Evolutionary conservation across 2,113 vertebrate species (phyloP).

Genomic region (Triplophysa dalaica): DNA sequence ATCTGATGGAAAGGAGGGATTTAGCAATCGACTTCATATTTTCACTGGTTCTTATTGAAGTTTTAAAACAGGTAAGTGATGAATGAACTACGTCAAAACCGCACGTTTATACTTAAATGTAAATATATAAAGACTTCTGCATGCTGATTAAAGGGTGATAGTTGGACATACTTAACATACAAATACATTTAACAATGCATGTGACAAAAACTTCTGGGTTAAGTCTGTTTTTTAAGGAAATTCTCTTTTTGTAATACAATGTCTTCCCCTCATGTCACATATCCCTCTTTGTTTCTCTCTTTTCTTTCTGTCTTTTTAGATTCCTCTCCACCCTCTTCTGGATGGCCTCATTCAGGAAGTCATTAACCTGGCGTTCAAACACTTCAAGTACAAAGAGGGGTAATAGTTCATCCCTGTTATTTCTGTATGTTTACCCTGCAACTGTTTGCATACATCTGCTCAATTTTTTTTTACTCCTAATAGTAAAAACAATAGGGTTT

Average conservation of each 20-base stretch:
- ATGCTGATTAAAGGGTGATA: too few species aligned
- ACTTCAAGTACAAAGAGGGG: conserved; percentile 99
- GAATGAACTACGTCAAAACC: neutral
- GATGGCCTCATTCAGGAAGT: conserved; percentile 97
- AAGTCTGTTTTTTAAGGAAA: too few species aligned
- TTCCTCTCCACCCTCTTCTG: conserved; percentile 95
- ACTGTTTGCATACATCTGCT: neutral
- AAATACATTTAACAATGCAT: too few species aligned
- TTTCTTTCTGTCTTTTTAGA: conserved; percentile 69
- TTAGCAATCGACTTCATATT: conserved; percentile 99
- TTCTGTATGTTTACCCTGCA: neutral
- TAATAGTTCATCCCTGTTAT: conserved; percentile 69
- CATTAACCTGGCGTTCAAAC: conserved; percentile 96
- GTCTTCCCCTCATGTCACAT: neutral
- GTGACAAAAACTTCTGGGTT: too few species aligned
- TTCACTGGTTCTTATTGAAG: conserved; percentile 96
- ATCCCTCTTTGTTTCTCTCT: neutral
- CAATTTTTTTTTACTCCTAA: neutral
- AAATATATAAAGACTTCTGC: too few species aligned
- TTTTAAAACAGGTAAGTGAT: conserved; percentile 91
- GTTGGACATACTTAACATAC: too few species aligned
- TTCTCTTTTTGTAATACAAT: too few species aligned
- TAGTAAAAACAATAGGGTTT: neutral
- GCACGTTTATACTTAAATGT: neutral
- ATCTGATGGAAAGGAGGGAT: conserved; percentile 95